Conservation (phyloP, 2,888 invertebrate genomes). For the Tipula vernalis region DNA sequence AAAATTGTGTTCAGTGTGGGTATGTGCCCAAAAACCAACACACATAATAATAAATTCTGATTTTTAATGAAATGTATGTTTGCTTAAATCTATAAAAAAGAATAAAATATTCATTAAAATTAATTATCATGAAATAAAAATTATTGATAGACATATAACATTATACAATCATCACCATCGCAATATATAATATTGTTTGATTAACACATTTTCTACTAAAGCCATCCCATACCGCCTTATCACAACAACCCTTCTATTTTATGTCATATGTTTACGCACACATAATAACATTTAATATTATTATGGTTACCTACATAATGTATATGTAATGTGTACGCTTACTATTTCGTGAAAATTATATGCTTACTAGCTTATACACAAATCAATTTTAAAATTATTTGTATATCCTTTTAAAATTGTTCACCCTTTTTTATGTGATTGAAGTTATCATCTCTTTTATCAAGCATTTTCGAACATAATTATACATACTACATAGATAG, state of each 20-base stretch:
- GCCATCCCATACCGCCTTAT: neutral
- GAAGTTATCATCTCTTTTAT: neutral
- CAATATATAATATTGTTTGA: neutral
- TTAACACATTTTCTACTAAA: neutral
- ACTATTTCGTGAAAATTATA: neutral
- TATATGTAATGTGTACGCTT: neutral
- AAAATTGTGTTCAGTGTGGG: neutral
- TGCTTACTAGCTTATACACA: neutral
- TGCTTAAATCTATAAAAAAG: neutral
- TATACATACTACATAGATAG: neutral
- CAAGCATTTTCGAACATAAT: neutral
- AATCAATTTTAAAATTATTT: neutral
- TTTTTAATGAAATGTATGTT: neutral
- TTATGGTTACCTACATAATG: neutral
- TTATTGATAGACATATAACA: neutral
- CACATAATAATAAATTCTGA: neutral
- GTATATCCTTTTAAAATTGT: neutral
- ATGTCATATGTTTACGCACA: neutral
- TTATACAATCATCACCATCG: neutral
- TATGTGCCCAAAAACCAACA: neutral
- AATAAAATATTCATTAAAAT: neutral
- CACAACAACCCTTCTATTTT: neutral
- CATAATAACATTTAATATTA: neutral
- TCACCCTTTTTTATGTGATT: neutral
- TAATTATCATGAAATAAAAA: neutral